phyloP scores from a whole-genome alignment of 2,888 invertebrate species.

The Protula sp. region DNA sequence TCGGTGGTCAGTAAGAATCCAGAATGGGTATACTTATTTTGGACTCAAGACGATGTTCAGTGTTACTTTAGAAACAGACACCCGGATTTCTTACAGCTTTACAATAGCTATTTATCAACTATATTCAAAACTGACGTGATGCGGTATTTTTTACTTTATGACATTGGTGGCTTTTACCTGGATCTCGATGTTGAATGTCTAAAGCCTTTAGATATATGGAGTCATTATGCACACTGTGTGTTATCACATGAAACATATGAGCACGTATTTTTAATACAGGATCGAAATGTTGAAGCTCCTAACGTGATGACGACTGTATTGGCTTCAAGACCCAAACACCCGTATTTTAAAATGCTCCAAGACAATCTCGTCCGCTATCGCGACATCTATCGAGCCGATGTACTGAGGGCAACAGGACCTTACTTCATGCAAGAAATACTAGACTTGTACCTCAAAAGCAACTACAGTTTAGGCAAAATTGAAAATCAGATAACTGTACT shows the following conservation, averaged over 20 bases:
- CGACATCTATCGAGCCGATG: too few species aligned
- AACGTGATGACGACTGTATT: not conserved
- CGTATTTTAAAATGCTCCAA: conserved; percentile 3
- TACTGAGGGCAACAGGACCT: too few species aligned
- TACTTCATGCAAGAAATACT: too few species aligned
- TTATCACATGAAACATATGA: conserved; percentile 1
- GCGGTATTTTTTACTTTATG: conserved; percentile 1
- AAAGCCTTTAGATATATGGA: not conserved
- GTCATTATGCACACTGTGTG: not conserved
- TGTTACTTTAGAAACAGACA: not conserved
- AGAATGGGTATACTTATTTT: not conserved
- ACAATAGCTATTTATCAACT: not conserved
- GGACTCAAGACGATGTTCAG: not conserved
- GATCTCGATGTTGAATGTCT: conserved; percentile 6
- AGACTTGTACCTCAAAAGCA: too few species aligned
- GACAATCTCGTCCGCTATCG: too few species aligned
- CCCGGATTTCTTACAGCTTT: not conserved
- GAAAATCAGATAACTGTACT: too few species aligned
- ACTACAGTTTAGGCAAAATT: too few species aligned
- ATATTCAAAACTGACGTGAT: not conserved
- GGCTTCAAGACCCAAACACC: conserved; percentile 6
- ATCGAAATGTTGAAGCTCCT: not conserved
- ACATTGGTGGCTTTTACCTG: conserved; percentile 3
- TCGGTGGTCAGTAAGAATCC: not conserved
- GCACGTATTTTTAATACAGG: not conserved